Percentiles rank a stretch among this genome's conserved stretches.
Evolutionary conservation across 2,888 invertebrate species (phyloP).

Genomic region (Lasioglossum malachurum): DNA sequence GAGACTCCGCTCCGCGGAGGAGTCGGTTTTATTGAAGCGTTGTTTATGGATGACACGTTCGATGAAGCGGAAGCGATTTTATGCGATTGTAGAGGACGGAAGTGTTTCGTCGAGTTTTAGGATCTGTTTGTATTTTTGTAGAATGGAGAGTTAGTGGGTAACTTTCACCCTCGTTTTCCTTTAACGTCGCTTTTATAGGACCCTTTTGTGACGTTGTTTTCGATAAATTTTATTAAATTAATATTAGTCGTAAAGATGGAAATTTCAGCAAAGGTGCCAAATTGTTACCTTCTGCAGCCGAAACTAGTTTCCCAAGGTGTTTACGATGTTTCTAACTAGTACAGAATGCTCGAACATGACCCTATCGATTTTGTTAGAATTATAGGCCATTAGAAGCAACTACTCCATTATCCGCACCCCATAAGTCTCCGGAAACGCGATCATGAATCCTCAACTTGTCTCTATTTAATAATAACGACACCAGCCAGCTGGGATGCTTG

Average conservation of each 20-base stretch:
- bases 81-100: not conserved
- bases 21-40: not conserved
- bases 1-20: not conserved
- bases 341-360: not conserved
- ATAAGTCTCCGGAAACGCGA: slow-evolving; percentile 38
- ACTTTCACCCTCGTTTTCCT: no score
- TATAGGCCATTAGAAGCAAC: slow-evolving; percentile 39
- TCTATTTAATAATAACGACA: slow-evolving; percentile 25
- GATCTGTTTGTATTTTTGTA: not conserved
- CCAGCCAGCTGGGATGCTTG: not conserved
- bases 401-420: slow-evolving; percentile 24
- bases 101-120: not conserved
- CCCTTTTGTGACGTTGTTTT: no score
- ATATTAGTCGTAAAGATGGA: not conserved
- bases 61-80: not conserved
- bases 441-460: slow-evolving; percentile 30
- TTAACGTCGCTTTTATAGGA: no score
- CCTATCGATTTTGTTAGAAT: slow-evolving; percentile 40
- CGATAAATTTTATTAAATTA: not conserved
- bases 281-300: not conserved
- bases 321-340: not conserved
- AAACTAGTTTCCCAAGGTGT: not conserved
- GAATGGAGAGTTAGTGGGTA: not conserved
- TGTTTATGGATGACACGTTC: not conserved
- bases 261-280: not conserved